Evolutionary conservation across 1,140 invertebrate species (phyloP), one percentile per base, ranked within the genome.

Genomic region (Brachionus angularis): DNA sequence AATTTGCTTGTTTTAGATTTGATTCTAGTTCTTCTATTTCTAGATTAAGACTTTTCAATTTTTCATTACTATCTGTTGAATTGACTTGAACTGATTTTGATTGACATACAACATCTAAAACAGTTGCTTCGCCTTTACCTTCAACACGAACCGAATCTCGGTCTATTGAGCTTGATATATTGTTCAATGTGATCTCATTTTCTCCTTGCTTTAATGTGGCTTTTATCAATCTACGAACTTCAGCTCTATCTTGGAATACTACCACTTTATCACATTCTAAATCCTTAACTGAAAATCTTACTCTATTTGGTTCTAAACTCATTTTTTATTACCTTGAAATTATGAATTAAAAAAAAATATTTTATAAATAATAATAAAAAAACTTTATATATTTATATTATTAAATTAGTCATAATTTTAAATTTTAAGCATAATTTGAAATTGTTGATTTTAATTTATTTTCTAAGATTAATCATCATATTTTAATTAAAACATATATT

Each of bases 121-220:
- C 25, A 14, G 39, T 46, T 1, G 39, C 62, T 29, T 67, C 46
- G 1, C 62, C 62, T 18, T 23, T 29, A 10, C 62, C 62, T 27
- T 67, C 62, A 29, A 67, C 62, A 27, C 62, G 23, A 0, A 67
- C 62, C n/a, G 62, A 67, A 29, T 67, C 62, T 33, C 46, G 18
- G 42, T 67, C 62, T 16, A 67, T 50, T 0, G 62, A 67, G 21
- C 27, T 10, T 10, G 42, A 29, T 2, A 67, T 25, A 31, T 46
- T 21, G 10, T n/a, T 50, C 27, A 67, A 21, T 0, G 46, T 23
- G 3, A 67, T 47, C 23, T 67, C 62, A 50, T 46, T 27, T 34
- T 67, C 42, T 33, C 62, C 62, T 46, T 67, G 44, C 21, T 8
- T 8, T 21, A 67, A 23, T 2, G n/a, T 67, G 5, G 62, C 36